These are phyloP conservation scores for Catharus fuscescens DNA, from an alignment of 2,113 vertebrate species.

Conservation along the genomic window DNA sequence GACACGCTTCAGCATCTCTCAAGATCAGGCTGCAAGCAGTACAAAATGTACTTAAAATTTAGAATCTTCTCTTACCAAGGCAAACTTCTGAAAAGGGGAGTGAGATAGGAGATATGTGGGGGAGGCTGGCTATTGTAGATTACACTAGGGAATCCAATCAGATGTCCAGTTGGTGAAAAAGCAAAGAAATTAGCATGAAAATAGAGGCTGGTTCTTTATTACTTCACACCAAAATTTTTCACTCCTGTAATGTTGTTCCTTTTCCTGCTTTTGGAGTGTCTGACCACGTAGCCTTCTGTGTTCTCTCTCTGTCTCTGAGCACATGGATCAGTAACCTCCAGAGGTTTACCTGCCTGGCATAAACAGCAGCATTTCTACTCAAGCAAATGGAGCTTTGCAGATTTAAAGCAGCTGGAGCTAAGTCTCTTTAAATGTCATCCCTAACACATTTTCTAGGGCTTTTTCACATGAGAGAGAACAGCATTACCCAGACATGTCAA, in stretches of 20 bases:
- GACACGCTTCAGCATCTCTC: background rate
- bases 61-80: background rate
- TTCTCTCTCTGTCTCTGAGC: background rate
- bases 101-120: background rate
- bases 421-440: constrained; percentile 5
- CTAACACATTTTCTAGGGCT: constrained; percentile 18
- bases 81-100: background rate
- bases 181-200: background rate
- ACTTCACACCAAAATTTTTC: background rate
- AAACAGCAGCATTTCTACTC: constrained; percentile 21
- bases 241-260: background rate
- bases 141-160: background rate
- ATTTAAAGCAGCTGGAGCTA: background rate
- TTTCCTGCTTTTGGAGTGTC: background rate
- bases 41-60: background rate
- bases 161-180: background rate
- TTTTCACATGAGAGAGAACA: constrained; percentile 33
- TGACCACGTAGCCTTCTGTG: background rate
- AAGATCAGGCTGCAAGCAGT: background rate
- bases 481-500: constrained; percentile 19
- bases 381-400: constrained; percentile 11
- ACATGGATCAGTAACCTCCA: background rate
- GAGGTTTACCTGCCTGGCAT: background rate
- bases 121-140: background rate
- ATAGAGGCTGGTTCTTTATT: background rate